phyloP scores from a whole-genome alignment of 2,888 invertebrate species.

The Watsonalla binaria region DNA sequence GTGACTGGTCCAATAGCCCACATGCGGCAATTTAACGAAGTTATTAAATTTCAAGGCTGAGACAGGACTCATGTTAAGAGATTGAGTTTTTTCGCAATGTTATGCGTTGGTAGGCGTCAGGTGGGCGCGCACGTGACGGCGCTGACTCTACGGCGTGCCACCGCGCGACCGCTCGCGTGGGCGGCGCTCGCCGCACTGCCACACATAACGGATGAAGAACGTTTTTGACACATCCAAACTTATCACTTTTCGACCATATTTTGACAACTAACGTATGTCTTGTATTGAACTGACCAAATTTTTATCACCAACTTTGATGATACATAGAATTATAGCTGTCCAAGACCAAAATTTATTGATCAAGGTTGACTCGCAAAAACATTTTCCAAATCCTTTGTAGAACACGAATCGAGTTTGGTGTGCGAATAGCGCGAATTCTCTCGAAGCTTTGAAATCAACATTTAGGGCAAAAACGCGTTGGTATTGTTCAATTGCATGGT shows the following conservation, averaged over 20 bases:
- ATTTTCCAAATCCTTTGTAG: conserved; percentile 27
- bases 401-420: conserved; percentile 39
- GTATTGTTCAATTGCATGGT: conserved; percentile 56
- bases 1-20: conserved; percentile 54
- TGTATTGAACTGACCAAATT: background rate
- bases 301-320: background rate
- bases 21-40: conserved; percentile 64
- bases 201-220: conserved; percentile 16
- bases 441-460: conserved; percentile 37
- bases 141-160: conserved; percentile 45
- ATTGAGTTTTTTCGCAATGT: conserved; percentile 74
- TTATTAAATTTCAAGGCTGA: conserved; percentile 72
- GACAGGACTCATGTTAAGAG: conserved; percentile 57
- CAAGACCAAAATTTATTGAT: conserved; percentile 30
- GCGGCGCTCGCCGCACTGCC: conserved; percentile 56
- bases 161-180: conserved; percentile 63
- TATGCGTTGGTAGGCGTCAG: conserved; percentile 65
- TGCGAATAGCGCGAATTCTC: conserved; percentile 49
- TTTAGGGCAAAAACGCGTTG: conserved; percentile 42
- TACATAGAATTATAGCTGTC: conserved; percentile 20
- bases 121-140: conserved; percentile 74
- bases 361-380: conserved; percentile 33
- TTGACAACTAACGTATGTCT: conserved; percentile 22
- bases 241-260: conserved; percentile 30
- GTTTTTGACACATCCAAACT: conserved; percentile 28